Percentiles rank a stretch among this genome's conserved stretches.
Evolutionary conservation across 2,797 vertebrate species (phyloP).

Genomic region (Champsocephalus gunnari): DNA sequence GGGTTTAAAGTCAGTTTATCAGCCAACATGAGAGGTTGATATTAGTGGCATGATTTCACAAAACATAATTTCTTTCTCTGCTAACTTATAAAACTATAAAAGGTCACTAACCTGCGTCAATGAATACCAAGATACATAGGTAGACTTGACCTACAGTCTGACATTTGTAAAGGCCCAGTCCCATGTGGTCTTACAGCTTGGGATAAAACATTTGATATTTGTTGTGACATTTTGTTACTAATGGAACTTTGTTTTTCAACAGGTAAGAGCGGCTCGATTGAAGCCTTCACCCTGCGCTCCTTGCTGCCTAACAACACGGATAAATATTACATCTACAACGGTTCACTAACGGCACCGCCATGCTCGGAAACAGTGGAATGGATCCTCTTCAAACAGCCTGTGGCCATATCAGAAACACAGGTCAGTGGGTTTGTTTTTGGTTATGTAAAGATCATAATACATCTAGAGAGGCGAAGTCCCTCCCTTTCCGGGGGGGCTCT

Average conservation of each 20-base stretch:
- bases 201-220: background rate
- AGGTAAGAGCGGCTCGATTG: conserved; percentile 91
- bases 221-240: background rate
- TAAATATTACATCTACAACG: conserved; percentile 97
- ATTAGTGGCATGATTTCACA: too few species aligned
- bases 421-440: conserved; percentile 47
- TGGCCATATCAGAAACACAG: conserved; percentile 91
- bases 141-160: background rate
- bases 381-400: conserved; percentile 94
- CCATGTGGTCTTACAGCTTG: background rate
- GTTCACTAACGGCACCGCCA: conserved; percentile 92
- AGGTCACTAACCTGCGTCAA: background rate
- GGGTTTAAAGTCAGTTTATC: too few species aligned
- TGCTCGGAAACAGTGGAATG: conserved; percentile 95
- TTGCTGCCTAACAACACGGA: conserved; percentile 92
- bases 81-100: background rate
- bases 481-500: too few species aligned
- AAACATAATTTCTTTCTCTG: background rate
- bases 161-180: background rate
- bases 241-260: background rate
- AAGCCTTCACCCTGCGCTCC: conserved; percentile 87
- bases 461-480: too few species aligned
- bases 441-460: too few species aligned
- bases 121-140: background rate
- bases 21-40: too few species aligned